phyloP scores from a whole-genome alignment of 2,797 vertebrate genomes.

The Tapera naevia region DNA sequence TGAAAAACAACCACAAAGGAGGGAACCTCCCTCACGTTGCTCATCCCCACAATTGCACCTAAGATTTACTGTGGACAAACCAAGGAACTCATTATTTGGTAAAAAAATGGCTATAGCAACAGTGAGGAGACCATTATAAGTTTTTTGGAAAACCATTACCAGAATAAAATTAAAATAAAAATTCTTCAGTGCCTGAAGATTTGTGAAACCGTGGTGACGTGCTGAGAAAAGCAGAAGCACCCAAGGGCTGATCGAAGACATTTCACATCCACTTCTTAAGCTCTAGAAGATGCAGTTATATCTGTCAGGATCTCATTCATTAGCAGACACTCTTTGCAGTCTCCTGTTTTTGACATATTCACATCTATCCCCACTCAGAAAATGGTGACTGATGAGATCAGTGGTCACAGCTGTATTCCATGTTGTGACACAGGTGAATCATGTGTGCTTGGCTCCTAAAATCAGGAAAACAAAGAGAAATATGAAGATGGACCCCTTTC shows the following conservation, averaged over 20 bases:
- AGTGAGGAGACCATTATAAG: background rate
- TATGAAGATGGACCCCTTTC: background rate
- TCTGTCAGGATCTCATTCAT: background rate
- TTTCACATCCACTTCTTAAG: background rate
- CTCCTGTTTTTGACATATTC: background rate
- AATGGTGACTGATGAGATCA: background rate
- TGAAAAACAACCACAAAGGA: background rate
- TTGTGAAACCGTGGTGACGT: background rate
- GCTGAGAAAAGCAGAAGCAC: background rate
- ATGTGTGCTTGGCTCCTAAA: background rate
- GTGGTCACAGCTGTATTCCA: rapidly evolving
- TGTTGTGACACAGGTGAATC: background rate
- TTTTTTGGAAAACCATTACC: background rate
- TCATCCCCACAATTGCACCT: background rate
- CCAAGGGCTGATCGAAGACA: rapidly evolving
- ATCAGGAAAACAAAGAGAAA: background rate
- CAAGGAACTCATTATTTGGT: background rate
- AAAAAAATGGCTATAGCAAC: rapidly evolving
- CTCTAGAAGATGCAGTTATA: background rate
- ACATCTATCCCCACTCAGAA: background rate
- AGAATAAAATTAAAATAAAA: background rate
- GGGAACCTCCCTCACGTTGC: rapidly evolving
- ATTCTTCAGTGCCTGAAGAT: background rate
- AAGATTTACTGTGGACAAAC: background rate
- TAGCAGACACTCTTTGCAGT: background rate